Conservation (phyloP, 2,113 vertebrate genomes). For the Lophotis ruficrista region DNA sequence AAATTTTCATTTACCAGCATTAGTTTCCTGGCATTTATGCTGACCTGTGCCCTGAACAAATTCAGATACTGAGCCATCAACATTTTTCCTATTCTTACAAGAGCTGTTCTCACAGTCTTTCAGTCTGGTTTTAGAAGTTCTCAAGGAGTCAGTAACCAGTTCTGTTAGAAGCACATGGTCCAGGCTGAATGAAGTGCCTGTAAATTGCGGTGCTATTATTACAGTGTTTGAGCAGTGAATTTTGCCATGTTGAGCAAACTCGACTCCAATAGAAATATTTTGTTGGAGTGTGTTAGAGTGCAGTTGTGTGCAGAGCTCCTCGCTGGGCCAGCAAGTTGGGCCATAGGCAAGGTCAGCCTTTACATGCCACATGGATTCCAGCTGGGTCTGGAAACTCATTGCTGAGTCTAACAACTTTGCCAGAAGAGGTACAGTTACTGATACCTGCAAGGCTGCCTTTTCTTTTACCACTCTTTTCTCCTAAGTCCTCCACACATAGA, state of each 20-base stretch:
- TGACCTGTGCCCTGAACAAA: neutral
- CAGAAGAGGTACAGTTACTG: neutral
- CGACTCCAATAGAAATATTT: neutral
- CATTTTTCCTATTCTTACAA: neutral
- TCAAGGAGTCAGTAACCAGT: neutral
- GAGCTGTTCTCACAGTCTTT: neutral
- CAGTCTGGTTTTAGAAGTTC: neutral
- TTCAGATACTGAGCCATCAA: neutral
- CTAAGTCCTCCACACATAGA: rapidly evolving
- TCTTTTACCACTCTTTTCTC: neutral
- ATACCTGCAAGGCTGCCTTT: neutral
- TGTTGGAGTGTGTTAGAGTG: neutral
- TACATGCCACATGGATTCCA: neutral
- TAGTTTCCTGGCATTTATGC: neutral
- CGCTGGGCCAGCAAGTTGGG: rapidly evolving
- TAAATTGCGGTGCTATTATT: neutral
- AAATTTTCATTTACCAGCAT: neutral
- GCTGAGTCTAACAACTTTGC: neutral
- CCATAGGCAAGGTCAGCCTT: neutral
- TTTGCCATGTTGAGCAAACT: neutral
- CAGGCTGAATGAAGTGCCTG: neutral
- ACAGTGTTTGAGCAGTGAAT: neutral
- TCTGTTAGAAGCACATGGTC: neutral
- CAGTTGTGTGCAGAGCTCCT: neutral
- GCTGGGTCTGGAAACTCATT: neutral